Evolutionary conservation across 2,888 invertebrate genomes (phyloP), one percentile per base, ranked within the genome.

Genomic region (Elgonia sp.): DNA sequence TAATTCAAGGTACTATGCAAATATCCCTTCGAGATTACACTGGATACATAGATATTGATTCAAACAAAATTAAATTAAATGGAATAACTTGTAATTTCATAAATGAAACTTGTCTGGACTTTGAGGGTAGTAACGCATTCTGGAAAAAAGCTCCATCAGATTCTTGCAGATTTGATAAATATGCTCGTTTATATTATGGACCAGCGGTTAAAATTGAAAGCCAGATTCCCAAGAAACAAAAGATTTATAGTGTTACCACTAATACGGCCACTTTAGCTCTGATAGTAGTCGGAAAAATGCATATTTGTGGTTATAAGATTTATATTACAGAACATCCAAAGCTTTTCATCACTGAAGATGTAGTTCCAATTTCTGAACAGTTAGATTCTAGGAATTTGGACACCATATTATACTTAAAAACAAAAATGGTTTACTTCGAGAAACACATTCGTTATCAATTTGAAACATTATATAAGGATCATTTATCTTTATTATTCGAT

Each of bases 11-110:
- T 14, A 46, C 46, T 46, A 7, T 79, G 5, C 67, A 29, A n/a
- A 79, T 79, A 0, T 40, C 53, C 0, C 14, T 79, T 20, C 53
- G 21, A 9, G 79, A 79, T 42, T 79, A 65, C 37, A 55, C 40
- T 2, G 67, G 67, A n/a, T 55, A 55, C 3, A 21, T 79, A 0
- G 7, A 67, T 9, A 7, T 57, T 0, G 21, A 79, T n/a, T n/a
- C n/a, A n/a, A 0, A 53, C 53, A 39, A 79, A 67, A 79, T 79
- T 21, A 6, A 18, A 5, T 7, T 79, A 8, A n/a, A 29, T 0
- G 67, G 67, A 20, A 12, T 79, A 8, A n/a, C 5, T 1, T 79
- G 79, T 21, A 18, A 3, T 29, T 57, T 55, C 7, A 67, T 20
- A 4, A n/a, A 20, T 3, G 67, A 53, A 10, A 37, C 21, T 10